Percentiles rank a stretch among this genome's conserved stretches.
These are phyloP conservation scores for Mustelus asterias DNA, from an alignment of 2,113 vertebrate genomes.

Conservation along the genomic window DNA sequence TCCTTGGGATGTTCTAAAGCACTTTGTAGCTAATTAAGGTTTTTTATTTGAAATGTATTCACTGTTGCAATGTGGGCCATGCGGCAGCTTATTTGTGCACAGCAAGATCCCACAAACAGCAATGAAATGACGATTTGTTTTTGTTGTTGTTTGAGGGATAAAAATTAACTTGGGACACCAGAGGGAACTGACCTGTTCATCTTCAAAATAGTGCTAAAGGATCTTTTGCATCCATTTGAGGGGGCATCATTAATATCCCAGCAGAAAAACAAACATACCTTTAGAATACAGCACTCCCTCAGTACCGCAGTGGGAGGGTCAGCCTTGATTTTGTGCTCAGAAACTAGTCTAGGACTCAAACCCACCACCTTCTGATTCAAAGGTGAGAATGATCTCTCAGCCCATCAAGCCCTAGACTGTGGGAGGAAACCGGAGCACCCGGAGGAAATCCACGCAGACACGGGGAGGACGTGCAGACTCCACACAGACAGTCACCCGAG, in stretches of 20 bases:
- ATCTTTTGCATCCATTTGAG: not conserved
- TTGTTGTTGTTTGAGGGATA: too few species aligned
- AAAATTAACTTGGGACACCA: not conserved
- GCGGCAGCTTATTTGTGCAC: not conserved
- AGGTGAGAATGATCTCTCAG: not conserved
- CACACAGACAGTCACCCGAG: too few species aligned
- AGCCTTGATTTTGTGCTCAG: not conserved
- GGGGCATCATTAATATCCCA: not conserved
- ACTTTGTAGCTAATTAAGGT: not conserved
- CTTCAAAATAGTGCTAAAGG: not conserved
- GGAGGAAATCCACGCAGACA: too few species aligned
- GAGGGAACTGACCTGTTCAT: not conserved
- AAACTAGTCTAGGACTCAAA: not conserved
- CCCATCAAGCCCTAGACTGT: too few species aligned
- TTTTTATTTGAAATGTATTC: not conserved
- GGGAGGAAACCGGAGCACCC: too few species aligned
- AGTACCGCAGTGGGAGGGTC: not conserved
- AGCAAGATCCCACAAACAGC: not conserved
- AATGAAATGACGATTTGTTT: not conserved
- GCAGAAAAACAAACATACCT: not conserved
- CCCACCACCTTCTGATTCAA: not conserved
- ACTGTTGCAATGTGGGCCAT: not conserved
- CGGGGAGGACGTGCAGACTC: too few species aligned
- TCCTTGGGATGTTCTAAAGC: not conserved
- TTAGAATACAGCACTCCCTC: not conserved